Percentiles rank a stretch among this genome's conserved stretches.
Evolutionary conservation across 2,888 invertebrate genomes (phyloP).

Genomic region (Caenorhabditis sp.): DNA sequence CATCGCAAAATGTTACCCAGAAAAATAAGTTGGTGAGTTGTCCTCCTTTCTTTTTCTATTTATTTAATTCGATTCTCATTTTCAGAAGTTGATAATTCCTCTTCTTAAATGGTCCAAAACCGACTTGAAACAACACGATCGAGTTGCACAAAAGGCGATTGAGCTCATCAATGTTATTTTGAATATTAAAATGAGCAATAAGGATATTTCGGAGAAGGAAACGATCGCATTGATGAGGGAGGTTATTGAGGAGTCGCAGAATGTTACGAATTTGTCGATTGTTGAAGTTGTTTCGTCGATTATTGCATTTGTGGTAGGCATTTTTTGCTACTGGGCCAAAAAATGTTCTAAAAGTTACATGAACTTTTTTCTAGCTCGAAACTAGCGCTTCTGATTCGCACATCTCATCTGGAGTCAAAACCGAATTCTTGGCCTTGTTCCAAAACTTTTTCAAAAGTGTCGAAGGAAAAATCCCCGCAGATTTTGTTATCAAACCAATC

Average conservation of each 20-base stretch:
- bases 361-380: slow-evolving; percentile 12
- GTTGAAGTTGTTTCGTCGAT: slow-evolving; percentile 21
- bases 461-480: slow-evolving; percentile 35
- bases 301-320: slow-evolving; percentile 30
- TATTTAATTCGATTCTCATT: too few relatives aligned
- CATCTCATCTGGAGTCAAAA: slow-evolving; percentile 5
- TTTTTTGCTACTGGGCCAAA: neutral
- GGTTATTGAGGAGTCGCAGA: slow-evolving; percentile 28
- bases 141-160: slow-evolving; percentile 26
- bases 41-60: too few relatives aligned
- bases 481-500: slow-evolving; percentile 41
- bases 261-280: slow-evolving; percentile 18
- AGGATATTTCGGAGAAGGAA: slow-evolving; percentile 17
- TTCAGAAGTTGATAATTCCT: slow-evolving; percentile 48
- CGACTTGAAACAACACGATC: slow-evolving; percentile 39
- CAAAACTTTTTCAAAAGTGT: slow-evolving; percentile 30
- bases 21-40: slow-evolving; percentile 44
- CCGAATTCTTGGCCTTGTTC: slow-evolving; percentile 30
- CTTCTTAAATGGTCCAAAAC: slow-evolving; percentile 40
- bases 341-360: neutral
- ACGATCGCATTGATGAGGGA: slow-evolving; percentile 17
- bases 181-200: slow-evolving; percentile 18
- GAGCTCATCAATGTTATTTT: slow-evolving; percentile 31
- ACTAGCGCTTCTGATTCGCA: slow-evolving; percentile 13
- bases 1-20: slow-evolving; percentile 39